Conservation (phyloP, 1,140 invertebrate genomes). For the Drosophila nasuta region DNA sequence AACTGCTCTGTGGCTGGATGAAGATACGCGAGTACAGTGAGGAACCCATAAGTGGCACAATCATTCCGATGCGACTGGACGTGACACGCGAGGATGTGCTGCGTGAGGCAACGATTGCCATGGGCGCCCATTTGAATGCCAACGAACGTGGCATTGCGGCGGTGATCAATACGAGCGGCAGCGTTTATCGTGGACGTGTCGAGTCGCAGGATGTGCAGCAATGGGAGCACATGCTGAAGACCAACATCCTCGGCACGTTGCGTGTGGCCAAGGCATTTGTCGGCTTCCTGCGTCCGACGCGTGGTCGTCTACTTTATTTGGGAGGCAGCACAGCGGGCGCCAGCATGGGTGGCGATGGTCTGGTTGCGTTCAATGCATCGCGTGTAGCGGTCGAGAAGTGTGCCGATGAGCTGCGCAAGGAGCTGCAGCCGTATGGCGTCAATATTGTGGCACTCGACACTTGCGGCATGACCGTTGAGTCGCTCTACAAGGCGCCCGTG, state of each 20-base stretch:
- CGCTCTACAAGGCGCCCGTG: constrained; percentile 87
- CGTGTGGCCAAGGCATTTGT: constrained; percentile 91
- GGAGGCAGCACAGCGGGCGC: constrained; percentile 74
- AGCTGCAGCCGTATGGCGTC: constrained; percentile 89
- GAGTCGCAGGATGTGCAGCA: constrained; percentile 90
- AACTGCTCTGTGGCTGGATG: constrained; percentile 87
- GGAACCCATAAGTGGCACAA: constrained; percentile 83
- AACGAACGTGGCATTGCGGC: constrained; percentile 93
- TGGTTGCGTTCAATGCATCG: constrained; percentile 89
- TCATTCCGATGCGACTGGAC: constrained; percentile 90
- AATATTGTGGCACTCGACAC: constrained; percentile 91
- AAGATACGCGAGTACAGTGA: constrained; percentile 87
- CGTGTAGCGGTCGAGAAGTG: constrained; percentile 90
- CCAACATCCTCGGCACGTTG: constrained; percentile 91
- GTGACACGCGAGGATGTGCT: constrained; percentile 92
- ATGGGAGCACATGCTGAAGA: constrained; percentile 91
- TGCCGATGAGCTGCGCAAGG: constrained; percentile 88
- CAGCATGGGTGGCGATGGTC: constrained; percentile 85
- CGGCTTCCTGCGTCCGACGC: constrained; percentile 87
- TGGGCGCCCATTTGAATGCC: constrained; percentile 91
- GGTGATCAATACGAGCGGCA: constrained; percentile 92
- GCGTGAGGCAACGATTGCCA: constrained; percentile 90
- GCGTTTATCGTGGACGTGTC: constrained; percentile 88
- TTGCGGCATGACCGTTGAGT: constrained; percentile 88
- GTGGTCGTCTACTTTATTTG: constrained; percentile 88